A percentile compares a stretch with the other conserved stretches of the same genome.
phyloP scores from a whole-genome alignment of 2,888 invertebrate genomes.

The Trissoscelio sp. region DNA sequence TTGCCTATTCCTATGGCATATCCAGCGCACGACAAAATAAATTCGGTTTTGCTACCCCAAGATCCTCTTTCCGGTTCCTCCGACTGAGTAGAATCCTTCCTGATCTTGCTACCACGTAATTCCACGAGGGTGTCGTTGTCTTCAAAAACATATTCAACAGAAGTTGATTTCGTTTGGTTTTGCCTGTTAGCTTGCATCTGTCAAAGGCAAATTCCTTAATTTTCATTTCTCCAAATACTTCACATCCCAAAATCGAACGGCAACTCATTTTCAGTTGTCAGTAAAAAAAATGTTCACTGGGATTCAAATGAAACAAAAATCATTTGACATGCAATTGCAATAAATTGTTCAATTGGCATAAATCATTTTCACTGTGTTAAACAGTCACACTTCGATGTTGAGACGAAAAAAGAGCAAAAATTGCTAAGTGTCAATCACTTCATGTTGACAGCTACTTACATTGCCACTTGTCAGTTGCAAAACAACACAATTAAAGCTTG shows the following conservation, averaged over 20 bases:
- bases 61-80: conserved; percentile 85
- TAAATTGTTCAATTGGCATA: conserved; percentile 33
- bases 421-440: too few relatives aligned
- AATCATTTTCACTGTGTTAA: conserved; percentile 8
- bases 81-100: conserved; percentile 77
- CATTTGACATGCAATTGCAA: conserved; percentile 12
- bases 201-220: conserved; percentile 4
- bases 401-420: not conserved
- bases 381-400: not conserved
- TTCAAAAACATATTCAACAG: conserved; percentile 41
- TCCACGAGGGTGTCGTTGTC: conserved; percentile 24
- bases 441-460: conserved; percentile 38
- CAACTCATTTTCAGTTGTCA: not conserved
- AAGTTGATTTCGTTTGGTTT: not conserved
- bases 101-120: conserved; percentile 9
- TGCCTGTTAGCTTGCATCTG: conserved; percentile 55
- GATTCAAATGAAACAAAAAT: too few relatives aligned
- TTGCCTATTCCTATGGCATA: conserved; percentile 94
- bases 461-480: conserved; percentile 6
- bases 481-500: not conserved
- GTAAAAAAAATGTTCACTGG: too few relatives aligned
- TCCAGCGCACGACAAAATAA: conserved; percentile 91
- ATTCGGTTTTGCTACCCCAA: conserved; percentile 91
- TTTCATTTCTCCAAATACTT: not conserved
- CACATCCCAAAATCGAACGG: not conserved